These are phyloP conservation scores for Mya arenaria DNA, from an alignment of 1,140 invertebrate species.

Conservation along the genomic window DNA sequence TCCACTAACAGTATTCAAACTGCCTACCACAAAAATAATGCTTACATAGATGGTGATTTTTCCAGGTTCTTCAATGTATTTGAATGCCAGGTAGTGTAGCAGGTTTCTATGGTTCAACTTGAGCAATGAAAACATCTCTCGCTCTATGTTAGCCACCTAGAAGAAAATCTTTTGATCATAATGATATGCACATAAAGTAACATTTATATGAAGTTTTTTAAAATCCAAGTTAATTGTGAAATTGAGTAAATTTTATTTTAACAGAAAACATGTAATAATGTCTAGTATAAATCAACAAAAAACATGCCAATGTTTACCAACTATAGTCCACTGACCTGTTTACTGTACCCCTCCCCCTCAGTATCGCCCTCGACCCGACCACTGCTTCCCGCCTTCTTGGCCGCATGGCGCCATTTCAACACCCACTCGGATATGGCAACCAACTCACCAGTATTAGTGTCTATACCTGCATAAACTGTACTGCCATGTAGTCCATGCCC, in stretches of 20 bases:
- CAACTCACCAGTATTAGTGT: constrained; percentile 86
- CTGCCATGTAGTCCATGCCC: constrained; percentile 86
- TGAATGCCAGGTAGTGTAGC: constrained; percentile 88
- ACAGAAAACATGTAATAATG: no score
- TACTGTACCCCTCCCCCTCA: constrained; percentile 81
- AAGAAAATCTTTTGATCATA: no score
- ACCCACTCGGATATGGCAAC: constrained; percentile 88
- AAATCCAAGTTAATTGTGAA: no score
- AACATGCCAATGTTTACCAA: no score
- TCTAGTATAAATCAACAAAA: no score
- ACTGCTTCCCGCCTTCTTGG: constrained; percentile 71
- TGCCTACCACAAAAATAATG: no score
- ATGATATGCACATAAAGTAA: no score
- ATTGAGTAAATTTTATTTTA: no score
- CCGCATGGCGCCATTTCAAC: constrained; percentile 79
- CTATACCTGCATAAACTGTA: constrained; percentile 87
- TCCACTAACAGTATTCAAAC: no score
- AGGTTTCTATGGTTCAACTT: constrained; percentile 88
- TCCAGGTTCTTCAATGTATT: constrained; percentile 84
- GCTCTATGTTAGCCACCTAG: constrained; percentile 84
- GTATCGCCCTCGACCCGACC: constrained; percentile 72
- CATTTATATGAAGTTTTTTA: no score
- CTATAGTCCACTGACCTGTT: constrained; percentile 80
- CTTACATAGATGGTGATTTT: constrained; percentile 79
- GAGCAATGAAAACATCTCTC: constrained; percentile 87